These are phyloP conservation scores for Ciconia maguari DNA, from an alignment of 2,113 vertebrate genomes.

Conservation along the genomic window DNA sequence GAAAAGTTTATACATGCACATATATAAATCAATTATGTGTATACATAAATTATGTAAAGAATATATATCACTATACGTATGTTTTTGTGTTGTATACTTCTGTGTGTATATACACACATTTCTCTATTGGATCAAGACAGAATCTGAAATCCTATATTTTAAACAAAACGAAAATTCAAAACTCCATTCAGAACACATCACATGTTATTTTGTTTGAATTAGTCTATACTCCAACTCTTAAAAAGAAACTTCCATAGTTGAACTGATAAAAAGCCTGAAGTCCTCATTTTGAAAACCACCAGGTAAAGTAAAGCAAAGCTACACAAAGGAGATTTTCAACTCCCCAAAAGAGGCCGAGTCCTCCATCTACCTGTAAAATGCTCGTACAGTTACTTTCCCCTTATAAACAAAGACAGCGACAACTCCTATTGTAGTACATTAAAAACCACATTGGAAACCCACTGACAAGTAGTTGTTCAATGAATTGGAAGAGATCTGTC, in stretches of 20 bases:
- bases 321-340: neutral
- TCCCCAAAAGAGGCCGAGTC: neutral
- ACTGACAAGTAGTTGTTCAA: neutral
- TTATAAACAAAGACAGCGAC: neutral
- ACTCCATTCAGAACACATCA: neutral
- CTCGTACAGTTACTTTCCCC: neutral
- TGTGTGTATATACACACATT: neutral
- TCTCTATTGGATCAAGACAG: neutral
- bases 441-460: neutral
- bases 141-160: neutral
- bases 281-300: neutral
- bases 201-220: neutral
- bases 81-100: too few species aligned
- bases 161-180: neutral
- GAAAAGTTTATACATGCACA: rapidly evolving
- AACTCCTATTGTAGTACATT: neutral
- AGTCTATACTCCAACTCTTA: neutral
- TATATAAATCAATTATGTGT: rapidly evolving
- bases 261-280: neutral
- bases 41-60: neutral
- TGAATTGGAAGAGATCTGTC: neutral
- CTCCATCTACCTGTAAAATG: neutral
- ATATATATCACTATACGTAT: rapidly evolving
- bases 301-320: neutral
- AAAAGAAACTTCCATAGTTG: neutral